Evolutionary conservation across 2,113 vertebrate species (phyloP).

Genomic region (Chitala chitala): DNA sequence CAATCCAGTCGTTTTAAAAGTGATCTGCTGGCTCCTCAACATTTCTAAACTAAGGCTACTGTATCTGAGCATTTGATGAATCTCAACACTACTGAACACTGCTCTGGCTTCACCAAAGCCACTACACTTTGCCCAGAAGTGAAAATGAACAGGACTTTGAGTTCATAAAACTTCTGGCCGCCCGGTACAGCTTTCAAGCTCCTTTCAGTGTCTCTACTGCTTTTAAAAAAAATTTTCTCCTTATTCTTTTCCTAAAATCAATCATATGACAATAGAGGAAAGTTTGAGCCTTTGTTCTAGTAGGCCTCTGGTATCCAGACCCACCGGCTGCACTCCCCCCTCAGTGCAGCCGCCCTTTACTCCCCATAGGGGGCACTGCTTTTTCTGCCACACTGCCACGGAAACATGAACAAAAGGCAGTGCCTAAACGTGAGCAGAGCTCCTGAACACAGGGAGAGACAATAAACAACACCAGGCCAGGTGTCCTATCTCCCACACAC

Average conservation of each 20-base stretch:
- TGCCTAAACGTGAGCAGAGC: slow-evolving; percentile 15
- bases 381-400: slow-evolving; percentile 36
- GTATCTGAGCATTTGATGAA: no score
- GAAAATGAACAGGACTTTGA: not conserved
- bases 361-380: slow-evolving; percentile 24
- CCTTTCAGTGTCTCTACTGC: not conserved
- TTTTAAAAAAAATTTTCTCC: not conserved
- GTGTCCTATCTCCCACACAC: no score
- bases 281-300: slow-evolving; percentile 21
- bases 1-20: not conserved
- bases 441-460: slow-evolving; percentile 21
- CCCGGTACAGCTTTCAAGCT: not conserved
- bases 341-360: not conserved
- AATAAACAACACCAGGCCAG: not conserved
- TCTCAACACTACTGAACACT: no score
- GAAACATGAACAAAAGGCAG: slow-evolving; percentile 36
- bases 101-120: not conserved
- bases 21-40: no score
- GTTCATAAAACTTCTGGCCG: not conserved
- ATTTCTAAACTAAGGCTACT: no score
- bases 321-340: not conserved
- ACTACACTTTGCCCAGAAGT: not conserved
- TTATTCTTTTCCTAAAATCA: slow-evolving; percentile 21
- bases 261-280: not conserved
- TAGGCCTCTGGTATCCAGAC: not conserved